Conservation (phyloP, 2,888 invertebrate genomes). For the Ormyrus labotus region DNA sequence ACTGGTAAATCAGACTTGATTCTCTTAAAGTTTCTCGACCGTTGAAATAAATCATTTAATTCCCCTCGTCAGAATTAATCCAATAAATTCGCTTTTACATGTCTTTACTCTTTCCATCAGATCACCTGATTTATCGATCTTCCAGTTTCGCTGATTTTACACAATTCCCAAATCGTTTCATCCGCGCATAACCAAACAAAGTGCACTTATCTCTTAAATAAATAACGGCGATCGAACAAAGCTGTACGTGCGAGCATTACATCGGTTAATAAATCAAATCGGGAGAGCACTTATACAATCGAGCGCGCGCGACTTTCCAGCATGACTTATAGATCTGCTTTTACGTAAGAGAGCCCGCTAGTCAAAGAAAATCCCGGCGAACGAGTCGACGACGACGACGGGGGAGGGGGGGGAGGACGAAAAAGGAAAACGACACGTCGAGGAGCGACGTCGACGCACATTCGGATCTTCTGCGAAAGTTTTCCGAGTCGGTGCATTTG, state of each 20-base stretch:
- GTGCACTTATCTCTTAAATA: not conserved
- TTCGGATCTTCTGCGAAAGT: not conserved
- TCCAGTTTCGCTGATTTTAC: too few species aligned
- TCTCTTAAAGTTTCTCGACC: too few species aligned
- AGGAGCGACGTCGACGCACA: not conserved
- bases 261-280: constrained; percentile 30
- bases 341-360: constrained; percentile 39
- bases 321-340: constrained; percentile 50
- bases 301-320: constrained; percentile 31
- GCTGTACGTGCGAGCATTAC: not conserved
- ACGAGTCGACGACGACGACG: constrained; percentile 1
- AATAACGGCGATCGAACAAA: not conserved
- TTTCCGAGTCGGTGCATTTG: too few species aligned
- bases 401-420: not conserved
- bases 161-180: too few species aligned
- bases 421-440: constrained; percentile 12
- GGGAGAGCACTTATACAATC: constrained; percentile 41
- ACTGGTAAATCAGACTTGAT: too few species aligned
- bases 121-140: too few species aligned
- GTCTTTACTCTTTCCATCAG: too few species aligned
- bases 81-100: too few species aligned
- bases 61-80: too few species aligned
- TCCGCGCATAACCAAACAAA: too few species aligned
- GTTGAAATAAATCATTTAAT: too few species aligned
- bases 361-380: not conserved